Conservation (phyloP, 2,888 invertebrate species). For the Escarpia spicata region DNA sequence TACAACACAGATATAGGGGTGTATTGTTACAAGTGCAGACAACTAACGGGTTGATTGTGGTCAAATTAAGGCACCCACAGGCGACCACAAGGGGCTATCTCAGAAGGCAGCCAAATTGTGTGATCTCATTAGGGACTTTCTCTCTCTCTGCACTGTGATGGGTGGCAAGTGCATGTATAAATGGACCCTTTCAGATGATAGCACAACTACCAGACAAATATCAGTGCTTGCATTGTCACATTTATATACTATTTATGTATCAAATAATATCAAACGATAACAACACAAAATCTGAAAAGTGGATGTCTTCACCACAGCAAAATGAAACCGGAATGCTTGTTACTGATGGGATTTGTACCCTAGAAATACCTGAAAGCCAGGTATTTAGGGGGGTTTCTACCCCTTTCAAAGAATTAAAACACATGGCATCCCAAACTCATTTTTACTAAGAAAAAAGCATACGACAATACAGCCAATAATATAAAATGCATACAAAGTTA, state of each 20-base stretch:
- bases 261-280: neutral
- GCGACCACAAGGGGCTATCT: neutral
- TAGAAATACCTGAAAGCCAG: too few species aligned
- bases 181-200: neutral
- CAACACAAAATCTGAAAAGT: neutral
- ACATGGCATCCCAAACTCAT: too few species aligned
- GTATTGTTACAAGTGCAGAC: neutral
- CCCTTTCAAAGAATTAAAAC: neutral
- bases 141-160: neutral
- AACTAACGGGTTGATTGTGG: neutral
- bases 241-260: neutral
- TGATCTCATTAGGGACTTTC: neutral
- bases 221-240: neutral
- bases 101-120: neutral
- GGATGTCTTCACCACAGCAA: neutral
- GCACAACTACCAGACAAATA: neutral
- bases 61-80: neutral
- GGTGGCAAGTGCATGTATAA: neutral
- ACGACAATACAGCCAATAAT: neutral
- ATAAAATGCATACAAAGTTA: neutral
- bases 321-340: neutral
- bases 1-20: neutral
- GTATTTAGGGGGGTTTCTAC: neutral
- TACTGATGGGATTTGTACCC: neutral
- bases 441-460: neutral